Percentiles rank a stretch among this genome's conserved stretches.
Conservation (phyloP, 2,888 invertebrate genomes). For the Rhorus exstirpatorius region DNA sequence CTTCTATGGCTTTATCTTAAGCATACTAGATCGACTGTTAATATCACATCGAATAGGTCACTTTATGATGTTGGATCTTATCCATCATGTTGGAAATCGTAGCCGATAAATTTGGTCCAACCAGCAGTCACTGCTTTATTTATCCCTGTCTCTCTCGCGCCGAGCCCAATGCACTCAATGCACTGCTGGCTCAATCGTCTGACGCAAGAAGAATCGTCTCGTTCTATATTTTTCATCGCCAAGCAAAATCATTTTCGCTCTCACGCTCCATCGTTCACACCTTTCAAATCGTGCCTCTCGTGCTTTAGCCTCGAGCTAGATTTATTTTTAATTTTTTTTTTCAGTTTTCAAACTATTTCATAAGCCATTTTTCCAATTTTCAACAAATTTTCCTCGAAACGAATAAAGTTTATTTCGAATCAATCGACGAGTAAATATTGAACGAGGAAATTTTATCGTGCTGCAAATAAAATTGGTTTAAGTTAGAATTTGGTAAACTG, state of each 20-base stretch:
- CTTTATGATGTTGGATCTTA: conserved; percentile 37
- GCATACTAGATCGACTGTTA: not conserved
- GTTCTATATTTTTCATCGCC: conserved; percentile 45
- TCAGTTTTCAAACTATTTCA: not conserved
- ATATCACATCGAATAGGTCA: not conserved
- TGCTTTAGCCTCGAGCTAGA: conserved; percentile 21
- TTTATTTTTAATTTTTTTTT: conserved; percentile 1
- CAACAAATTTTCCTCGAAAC: not conserved
- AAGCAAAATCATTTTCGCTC: conserved; percentile 53
- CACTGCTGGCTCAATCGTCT: conserved; percentile 53
- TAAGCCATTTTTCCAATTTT: not conserved
- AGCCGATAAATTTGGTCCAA: conserved; percentile 32
- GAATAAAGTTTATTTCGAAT: not conserved
- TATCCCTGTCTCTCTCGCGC: conserved; percentile 4
- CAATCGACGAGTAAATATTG: too few species aligned
- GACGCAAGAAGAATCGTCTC: conserved; percentile 56
- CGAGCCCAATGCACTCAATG: conserved; percentile 46
- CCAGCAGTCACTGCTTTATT: conserved; percentile 9
- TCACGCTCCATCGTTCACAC: conserved; percentile 48
- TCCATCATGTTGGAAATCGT: conserved; percentile 41
- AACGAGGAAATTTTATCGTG: too few species aligned
- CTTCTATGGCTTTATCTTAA: not conserved
- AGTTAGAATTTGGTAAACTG: too few species aligned
- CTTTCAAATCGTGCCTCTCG: conserved; percentile 34
- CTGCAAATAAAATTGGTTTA: too few species aligned